These are phyloP conservation scores for Calameuta pallipes DNA, from an alignment of 2,888 invertebrate species.

Conservation along the genomic window DNA sequence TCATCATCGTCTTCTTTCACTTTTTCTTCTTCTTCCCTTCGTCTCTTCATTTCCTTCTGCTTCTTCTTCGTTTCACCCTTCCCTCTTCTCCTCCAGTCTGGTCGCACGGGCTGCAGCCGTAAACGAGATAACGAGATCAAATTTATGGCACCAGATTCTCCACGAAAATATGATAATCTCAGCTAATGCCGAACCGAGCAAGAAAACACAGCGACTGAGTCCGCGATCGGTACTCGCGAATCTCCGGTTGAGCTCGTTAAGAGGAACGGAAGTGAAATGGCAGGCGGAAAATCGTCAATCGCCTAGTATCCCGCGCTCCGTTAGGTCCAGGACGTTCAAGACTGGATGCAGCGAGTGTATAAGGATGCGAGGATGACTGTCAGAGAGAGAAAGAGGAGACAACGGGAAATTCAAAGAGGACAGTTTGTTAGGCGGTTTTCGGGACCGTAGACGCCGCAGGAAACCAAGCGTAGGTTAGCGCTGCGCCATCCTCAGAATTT, in stretches of 20 bases:
- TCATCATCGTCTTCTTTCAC: neutral
- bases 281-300: neutral
- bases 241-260: neutral
- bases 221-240: neutral
- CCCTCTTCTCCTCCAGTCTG: slow-evolving; percentile 33
- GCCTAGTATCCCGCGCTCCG: neutral
- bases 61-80: slow-evolving; percentile 20
- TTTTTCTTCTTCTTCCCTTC: slow-evolving; percentile 3
- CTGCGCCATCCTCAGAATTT: slow-evolving; percentile 50
- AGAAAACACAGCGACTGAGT: slow-evolving; percentile 21
- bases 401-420: slow-evolving; percentile 36
- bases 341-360: neutral
- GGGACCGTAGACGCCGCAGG: slow-evolving; percentile 16
- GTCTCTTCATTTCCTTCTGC: slow-evolving; percentile 20
- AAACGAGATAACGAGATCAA: slow-evolving; percentile 67
- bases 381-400: neutral
- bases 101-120: slow-evolving; percentile 49
- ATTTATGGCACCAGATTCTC: slow-evolving; percentile 63
- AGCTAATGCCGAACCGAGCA: slow-evolving; percentile 57
- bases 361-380: neutral
- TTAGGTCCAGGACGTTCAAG: neutral
- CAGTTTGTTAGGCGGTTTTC: slow-evolving; percentile 27
- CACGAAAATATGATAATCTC: slow-evolving; percentile 64
- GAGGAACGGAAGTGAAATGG: neutral
- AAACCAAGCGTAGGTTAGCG: slow-evolving; percentile 51